A percentile compares a stretch with the other conserved stretches of the same genome.
Conservation (phyloP, 2,888 invertebrate genomes). For the Suillia variegata region DNA sequence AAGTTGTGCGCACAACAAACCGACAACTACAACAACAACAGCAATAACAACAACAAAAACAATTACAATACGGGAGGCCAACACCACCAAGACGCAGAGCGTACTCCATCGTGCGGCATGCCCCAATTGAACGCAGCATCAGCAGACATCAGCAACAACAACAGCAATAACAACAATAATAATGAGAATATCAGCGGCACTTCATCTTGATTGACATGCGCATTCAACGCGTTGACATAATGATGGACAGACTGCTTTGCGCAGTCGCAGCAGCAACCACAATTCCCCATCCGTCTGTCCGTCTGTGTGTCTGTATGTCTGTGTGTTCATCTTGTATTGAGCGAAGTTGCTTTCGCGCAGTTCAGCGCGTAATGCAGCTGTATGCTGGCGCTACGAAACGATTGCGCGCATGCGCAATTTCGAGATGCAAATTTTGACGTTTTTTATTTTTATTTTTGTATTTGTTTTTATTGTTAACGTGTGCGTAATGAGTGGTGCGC, state of each 20-base stretch:
- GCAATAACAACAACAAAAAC: neutral
- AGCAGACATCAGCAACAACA: constrained; percentile 20
- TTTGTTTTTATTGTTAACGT: no score
- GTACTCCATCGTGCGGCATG: constrained; percentile 3
- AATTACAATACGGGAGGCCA: constrained; percentile 32
- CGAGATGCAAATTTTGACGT: constrained; percentile 12
- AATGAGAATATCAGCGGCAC: constrained; percentile 50
- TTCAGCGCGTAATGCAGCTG: neutral
- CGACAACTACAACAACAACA: constrained; percentile 1
- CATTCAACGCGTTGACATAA: constrained; percentile 61
- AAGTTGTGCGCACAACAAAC: constrained; percentile 9
- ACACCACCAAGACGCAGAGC: no score
- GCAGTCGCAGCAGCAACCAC: constrained; percentile 30
- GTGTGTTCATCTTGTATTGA: neutral
- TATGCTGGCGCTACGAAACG: no score
- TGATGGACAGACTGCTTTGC: constrained; percentile 56
- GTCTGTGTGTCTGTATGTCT: no score
- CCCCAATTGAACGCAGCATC: constrained; percentile 16
- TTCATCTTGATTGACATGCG: constrained; percentile 62
- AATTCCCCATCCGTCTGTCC: constrained; percentile 15
- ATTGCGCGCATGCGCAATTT: neutral
- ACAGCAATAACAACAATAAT: constrained; percentile 12
- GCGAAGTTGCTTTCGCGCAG: neutral
- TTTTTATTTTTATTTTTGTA: no score
- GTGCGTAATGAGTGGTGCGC: constrained; percentile 30